Conservation (phyloP, 2,113 vertebrate genomes). For the Progne subis region DNA sequence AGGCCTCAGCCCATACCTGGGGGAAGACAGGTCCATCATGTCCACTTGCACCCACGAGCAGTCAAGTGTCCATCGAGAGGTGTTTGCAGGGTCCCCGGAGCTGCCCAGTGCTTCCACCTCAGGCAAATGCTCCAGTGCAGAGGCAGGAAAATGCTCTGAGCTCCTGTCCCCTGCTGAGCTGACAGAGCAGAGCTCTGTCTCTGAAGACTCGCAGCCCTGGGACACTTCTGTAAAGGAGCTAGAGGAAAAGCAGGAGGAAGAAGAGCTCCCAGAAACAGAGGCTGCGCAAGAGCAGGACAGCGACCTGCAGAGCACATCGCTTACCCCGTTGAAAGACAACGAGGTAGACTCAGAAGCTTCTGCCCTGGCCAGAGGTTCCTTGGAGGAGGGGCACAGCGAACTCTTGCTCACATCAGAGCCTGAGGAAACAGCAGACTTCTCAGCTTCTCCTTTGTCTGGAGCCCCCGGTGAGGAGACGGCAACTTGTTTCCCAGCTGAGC, state of each 20-base stretch:
- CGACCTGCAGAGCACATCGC: fast-evolving
- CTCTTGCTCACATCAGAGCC: not conserved
- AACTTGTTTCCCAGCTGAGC: no score
- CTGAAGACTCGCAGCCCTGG: no score
- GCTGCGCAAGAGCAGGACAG: not conserved
- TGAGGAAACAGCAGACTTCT: not conserved
- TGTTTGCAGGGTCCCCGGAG: no score
- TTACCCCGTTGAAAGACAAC: not conserved
- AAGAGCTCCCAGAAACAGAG: not conserved
- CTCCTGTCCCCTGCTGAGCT: fast-evolving
- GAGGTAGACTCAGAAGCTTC: not conserved
- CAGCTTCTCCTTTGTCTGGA: not conserved
- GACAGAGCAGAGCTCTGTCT: not conserved
- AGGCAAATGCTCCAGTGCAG: not conserved
- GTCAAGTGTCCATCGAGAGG: no score
- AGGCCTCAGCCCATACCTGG: no score
- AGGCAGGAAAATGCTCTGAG: not conserved
- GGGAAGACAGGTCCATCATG: no score
- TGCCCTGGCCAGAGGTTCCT: not conserved
- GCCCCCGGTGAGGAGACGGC: not conserved
- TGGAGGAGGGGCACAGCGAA: not conserved
- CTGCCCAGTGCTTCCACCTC: no score
- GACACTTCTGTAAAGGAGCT: not conserved
- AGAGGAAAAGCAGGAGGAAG: not conserved
- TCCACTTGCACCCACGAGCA: no score